Conservation (phyloP, 2,888 invertebrate species). For the Epinotia brunnichana region DNA sequence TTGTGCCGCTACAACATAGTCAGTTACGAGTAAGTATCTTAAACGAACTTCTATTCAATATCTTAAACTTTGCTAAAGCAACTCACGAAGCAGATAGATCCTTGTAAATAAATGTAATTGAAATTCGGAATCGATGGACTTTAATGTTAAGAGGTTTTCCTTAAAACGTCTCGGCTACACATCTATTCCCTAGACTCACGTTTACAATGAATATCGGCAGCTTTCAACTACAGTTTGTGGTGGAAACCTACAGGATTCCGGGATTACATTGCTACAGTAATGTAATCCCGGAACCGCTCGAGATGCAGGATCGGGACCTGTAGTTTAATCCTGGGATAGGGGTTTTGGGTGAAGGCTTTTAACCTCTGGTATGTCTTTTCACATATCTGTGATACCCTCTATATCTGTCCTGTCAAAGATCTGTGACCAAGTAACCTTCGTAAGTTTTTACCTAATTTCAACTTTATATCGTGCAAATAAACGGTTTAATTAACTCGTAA, state of each 20-base stretch:
- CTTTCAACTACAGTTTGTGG: slow-evolving; percentile 30
- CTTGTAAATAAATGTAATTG: slow-evolving; percentile 29
- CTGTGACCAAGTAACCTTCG: too few species aligned
- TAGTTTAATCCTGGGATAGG: slow-evolving; percentile 22
- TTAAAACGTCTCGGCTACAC: slow-evolving; percentile 22
- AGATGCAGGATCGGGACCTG: slow-evolving; percentile 18
- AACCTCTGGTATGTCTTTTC: too few species aligned
- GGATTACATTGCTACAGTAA: not conserved
- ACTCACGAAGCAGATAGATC: slow-evolving; percentile 19
- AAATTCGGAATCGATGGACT: slow-evolving; percentile 22
- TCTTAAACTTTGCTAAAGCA: not conserved
- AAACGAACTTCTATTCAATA: slow-evolving; percentile 10
- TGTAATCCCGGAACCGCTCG: slow-evolving; percentile 31
- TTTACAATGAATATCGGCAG: slow-evolving; percentile 23
- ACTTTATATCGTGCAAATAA: too few species aligned
- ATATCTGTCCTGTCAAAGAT: too few species aligned
- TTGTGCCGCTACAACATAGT: slow-evolving; percentile 17
- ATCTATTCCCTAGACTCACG: slow-evolving; percentile 6
- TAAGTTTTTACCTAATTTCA: too few species aligned
- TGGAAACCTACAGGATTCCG: not conserved
- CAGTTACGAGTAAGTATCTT: slow-evolving; percentile 6
- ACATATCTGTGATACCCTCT: too few species aligned
- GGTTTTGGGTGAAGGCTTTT: slow-evolving; percentile 4
- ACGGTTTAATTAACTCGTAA: too few species aligned
- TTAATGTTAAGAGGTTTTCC: slow-evolving; percentile 13